Conservation (phyloP, 1,140 invertebrate genomes). For the Caenorhabditis latens region DNA sequence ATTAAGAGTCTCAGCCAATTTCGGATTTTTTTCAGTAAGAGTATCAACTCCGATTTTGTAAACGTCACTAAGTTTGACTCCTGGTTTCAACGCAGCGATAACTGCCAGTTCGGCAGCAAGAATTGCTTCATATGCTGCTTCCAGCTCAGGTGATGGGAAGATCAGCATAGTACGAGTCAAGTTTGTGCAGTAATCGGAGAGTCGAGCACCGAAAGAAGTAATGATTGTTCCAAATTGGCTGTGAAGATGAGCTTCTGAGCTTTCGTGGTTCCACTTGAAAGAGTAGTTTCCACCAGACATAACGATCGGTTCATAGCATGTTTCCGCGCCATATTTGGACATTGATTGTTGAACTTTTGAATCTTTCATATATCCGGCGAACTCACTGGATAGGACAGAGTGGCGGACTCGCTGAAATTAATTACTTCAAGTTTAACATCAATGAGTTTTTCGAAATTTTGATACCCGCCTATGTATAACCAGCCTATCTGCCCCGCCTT, state of each 20-base stretch:
- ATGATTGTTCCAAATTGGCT: constrained; percentile 96
- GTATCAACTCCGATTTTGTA: constrained; percentile 88
- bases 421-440: background rate
- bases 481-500: no score
- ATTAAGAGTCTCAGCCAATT: constrained; percentile 90
- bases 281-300: constrained; percentile 97
- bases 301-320: constrained; percentile 93
- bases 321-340: constrained; percentile 87
- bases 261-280: constrained; percentile 92
- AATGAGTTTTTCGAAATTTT: no score
- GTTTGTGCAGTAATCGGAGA: constrained; percentile 92
- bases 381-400: constrained; percentile 74
- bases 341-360: constrained; percentile 93
- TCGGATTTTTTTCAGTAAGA: constrained; percentile 89
- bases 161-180: constrained; percentile 96
- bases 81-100: constrained; percentile 87
- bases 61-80: constrained; percentile 88
- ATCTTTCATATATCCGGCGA: constrained; percentile 81
- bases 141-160: constrained; percentile 86
- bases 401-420: constrained; percentile 57
- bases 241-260: constrained; percentile 88
- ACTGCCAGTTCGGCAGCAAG: constrained; percentile 92
- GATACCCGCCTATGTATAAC: no score
- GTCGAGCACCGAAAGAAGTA: constrained; percentile 92
- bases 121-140: constrained; percentile 92